Evolutionary conservation across 1,140 invertebrate species (phyloP), one percentile per base, ranked within the genome.

Genomic region (Bombus ignitus): DNA sequence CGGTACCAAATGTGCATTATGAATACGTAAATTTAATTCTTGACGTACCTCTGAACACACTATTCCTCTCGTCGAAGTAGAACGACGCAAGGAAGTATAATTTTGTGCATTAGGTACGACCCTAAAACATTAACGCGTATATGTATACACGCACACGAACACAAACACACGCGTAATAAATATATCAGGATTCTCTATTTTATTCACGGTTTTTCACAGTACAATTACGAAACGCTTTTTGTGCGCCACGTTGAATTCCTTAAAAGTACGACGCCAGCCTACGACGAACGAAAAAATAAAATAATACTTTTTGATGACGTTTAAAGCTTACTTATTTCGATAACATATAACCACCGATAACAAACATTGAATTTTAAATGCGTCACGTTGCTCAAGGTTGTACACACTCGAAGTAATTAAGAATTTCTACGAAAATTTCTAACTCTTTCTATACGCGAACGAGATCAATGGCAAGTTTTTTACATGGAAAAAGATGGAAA

Each of bases 1-100:
- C 44, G 44, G 84, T 85, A 85, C 84, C 79, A 85, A 85, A 85
- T 28, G 84, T 85, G 84, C 84, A 85, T 85, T 85, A 85, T 81
- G 47, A 81, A 81, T 68, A 80, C 76, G 42, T 75, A 74, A 81
- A 66, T n/a, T 47, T 81, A 85, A 85, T 73, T 68, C 44, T 57
- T 76, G 66, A 79, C 47, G 70, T 85, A 85, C 83, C 83, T 80
- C 57, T 72, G 62, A 47, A 59, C 66, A 72, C 32, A 39, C 47
- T 10, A n/a, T 57, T 37, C 68, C 76, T 62, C 66, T 22, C 59
- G 68, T 79, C 82, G 82, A 78, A 12, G 18, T 28, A 44, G 65
- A 70, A 13, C 62, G 74, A 35, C 47, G 82, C 62, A 42, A 53
- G 75, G 70, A 47, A 78, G 32, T 62, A 32, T 62, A 85, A 71